Percentiles rank a stretch among this genome's conserved stretches.
These are phyloP conservation scores for Heloderma charlesbogerti DNA, from an alignment of 2,113 vertebrate genomes.

Conservation along the genomic window DNA sequence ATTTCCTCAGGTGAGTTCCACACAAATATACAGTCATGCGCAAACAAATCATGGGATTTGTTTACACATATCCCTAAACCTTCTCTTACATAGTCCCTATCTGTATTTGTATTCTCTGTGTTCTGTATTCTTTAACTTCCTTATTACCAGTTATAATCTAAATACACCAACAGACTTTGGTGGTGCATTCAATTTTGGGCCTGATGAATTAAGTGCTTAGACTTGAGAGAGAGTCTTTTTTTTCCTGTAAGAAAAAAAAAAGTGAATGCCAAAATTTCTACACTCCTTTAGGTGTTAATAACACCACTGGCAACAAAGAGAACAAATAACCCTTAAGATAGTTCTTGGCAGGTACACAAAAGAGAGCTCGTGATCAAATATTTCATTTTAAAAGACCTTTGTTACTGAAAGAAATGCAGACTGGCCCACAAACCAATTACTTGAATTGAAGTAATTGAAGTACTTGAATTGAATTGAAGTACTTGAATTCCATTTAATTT, in stretches of 20 bases:
- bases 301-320: background rate
- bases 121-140: background rate
- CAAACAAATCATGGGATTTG: background rate
- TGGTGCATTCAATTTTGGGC: background rate
- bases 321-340: background rate
- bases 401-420: background rate
- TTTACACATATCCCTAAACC: background rate
- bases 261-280: background rate
- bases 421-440: conserved; percentile 1
- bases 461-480: background rate
- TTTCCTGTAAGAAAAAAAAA: background rate
- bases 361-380: background rate
- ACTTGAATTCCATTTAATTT: background rate
- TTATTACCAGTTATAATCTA: background rate
- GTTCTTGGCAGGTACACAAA: background rate
- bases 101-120: too few species aligned
- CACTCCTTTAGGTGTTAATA: background rate
- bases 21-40: background rate
- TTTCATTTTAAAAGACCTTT: background rate
- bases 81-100: too few species aligned
- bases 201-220: background rate
- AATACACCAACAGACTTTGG: too few species aligned
- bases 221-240: too few species aligned
- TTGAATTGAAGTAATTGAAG: background rate
- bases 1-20: background rate